phyloP scores from a whole-genome alignment of 2,797 vertebrate species.

The Danio choprae region DNA sequence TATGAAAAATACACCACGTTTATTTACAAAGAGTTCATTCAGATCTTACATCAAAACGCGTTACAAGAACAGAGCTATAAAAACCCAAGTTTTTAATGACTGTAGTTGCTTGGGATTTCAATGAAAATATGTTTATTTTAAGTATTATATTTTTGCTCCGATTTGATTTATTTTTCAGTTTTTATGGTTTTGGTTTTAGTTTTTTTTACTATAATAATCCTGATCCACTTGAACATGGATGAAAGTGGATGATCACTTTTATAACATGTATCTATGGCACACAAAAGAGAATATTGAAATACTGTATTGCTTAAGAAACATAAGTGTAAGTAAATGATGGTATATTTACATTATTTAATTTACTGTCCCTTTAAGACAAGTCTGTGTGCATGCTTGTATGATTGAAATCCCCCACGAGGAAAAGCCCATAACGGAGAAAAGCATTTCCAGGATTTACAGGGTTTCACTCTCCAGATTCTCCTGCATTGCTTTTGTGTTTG shows the following conservation, averaged over 20 bases:
- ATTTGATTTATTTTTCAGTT: background rate
- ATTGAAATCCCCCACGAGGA: conserved; percentile 13
- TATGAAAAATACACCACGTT: too few species aligned
- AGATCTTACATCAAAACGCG: too few species aligned
- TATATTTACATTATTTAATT: background rate
- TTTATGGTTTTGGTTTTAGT: background rate
- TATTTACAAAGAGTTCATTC: too few species aligned
- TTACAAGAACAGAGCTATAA: too few species aligned
- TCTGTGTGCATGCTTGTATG: background rate
- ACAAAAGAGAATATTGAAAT: background rate
- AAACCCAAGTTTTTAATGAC: too few species aligned
- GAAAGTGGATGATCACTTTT: conserved; percentile 1
- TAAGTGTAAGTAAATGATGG: background rate
- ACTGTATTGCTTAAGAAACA: background rate
- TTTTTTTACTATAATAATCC: background rate
- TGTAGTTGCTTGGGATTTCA: too few species aligned
- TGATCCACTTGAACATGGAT: background rate
- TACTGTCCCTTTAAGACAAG: background rate
- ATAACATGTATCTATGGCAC: background rate
- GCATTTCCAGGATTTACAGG: background rate
- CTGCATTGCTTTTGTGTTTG: background rate
- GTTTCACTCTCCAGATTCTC: background rate
- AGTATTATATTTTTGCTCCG: background rate
- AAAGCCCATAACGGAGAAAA: background rate
- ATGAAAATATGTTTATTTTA: background rate